These are phyloP conservation scores for Arion vulgaris DNA, from an alignment of 1,140 invertebrate species.

Conservation along the genomic window DNA sequence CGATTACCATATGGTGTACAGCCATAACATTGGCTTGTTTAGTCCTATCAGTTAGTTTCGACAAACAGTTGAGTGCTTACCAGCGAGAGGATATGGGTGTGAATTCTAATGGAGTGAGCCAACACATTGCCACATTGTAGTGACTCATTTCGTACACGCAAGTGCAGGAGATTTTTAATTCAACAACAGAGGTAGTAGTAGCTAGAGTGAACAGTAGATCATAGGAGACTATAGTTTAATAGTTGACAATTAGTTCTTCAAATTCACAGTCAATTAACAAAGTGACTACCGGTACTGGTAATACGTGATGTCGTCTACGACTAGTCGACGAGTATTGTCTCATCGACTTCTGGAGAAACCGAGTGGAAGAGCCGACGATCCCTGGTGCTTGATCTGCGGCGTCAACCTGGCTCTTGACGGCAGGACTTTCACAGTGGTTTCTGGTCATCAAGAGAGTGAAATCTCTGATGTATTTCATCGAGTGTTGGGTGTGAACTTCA, in stretches of 20 bases:
- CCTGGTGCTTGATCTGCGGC: conserved; percentile 21
- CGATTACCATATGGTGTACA: neutral
- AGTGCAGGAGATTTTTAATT: too few relatives aligned
- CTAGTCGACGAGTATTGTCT: neutral
- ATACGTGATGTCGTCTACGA: neutral
- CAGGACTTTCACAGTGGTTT: neutral
- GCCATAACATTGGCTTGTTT: neutral
- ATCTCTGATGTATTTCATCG: conserved; percentile 17
- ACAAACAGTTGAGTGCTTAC: too few relatives aligned
- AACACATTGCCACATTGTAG: neutral
- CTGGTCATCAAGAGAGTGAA: neutral
- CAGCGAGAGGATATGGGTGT: too few relatives aligned
- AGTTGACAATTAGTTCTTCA: too few relatives aligned
- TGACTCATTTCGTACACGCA: too few relatives aligned
- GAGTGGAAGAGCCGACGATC: neutral
- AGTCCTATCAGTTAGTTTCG: neutral
- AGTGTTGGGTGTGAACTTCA: neutral
- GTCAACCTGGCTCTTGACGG: conserved; percentile 2
- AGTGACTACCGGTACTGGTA: too few relatives aligned
- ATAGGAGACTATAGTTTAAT: too few relatives aligned
- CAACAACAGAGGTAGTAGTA: too few relatives aligned
- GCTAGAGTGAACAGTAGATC: too few relatives aligned
- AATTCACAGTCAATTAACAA: too few relatives aligned
- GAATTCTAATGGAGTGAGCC: neutral
- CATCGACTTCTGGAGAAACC: neutral